Evolutionary conservation across 2,113 vertebrate genomes (phyloP).

Genomic region (Azemiops feae): DNA sequence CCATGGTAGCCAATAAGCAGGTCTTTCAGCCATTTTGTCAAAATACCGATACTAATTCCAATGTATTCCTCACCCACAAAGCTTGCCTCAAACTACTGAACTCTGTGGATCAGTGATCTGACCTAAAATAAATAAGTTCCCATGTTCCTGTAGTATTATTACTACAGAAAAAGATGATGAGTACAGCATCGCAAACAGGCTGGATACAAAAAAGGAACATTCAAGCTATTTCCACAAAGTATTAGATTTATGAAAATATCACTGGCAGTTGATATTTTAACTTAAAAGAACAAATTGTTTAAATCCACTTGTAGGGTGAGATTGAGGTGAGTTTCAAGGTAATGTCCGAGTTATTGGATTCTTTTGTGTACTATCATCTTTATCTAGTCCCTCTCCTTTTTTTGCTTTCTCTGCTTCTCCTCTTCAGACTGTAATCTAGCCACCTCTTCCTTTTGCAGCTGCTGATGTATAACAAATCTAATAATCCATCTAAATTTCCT

Average conservation of each 20-base stretch:
- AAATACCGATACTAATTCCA: background rate
- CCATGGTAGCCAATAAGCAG: background rate
- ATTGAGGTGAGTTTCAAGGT: background rate
- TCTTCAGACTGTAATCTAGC: background rate
- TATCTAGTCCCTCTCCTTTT: too few species aligned
- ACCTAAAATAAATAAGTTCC: background rate
- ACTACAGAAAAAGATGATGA: background rate
- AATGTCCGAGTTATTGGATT: background rate
- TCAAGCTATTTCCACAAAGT: background rate
- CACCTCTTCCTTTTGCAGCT: background rate
- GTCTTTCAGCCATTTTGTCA: background rate
- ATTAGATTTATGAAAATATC: background rate
- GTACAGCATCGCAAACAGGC: background rate
- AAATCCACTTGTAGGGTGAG: background rate
- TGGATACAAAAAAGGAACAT: background rate
- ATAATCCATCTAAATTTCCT: background rate
- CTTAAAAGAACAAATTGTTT: background rate
- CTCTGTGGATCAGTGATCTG: background rate
- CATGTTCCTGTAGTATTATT: background rate
- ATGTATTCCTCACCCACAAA: background rate
- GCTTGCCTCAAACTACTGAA: background rate
- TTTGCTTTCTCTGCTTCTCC: background rate
- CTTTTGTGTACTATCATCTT: background rate
- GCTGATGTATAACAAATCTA: background rate
- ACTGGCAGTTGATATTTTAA: background rate